phyloP scores from a whole-genome alignment of 2,888 invertebrate species.

The Pinctada fucata region DNA sequence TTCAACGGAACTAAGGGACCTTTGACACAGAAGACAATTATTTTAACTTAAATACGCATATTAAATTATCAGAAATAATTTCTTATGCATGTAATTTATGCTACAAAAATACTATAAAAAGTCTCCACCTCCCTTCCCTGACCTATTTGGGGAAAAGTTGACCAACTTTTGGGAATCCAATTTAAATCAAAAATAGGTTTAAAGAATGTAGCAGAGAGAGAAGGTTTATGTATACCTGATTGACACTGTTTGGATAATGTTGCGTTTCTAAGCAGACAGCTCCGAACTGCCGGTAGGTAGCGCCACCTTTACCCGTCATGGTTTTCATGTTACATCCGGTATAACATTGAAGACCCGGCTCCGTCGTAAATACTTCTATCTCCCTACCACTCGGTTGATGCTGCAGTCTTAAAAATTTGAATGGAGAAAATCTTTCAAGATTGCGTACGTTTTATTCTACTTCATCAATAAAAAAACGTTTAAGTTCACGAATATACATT shows the following conservation, averaged over 20 bases:
- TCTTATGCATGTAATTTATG: too few species aligned
- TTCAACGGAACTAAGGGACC: too few species aligned
- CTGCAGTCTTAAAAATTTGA: slow-evolving; percentile 58
- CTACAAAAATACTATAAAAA: too few species aligned
- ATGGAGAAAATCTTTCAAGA: not conserved
- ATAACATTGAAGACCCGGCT: slow-evolving; percentile 94
- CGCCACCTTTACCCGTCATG: slow-evolving; percentile 84
- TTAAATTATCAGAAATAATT: too few species aligned
- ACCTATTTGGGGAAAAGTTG: too few species aligned
- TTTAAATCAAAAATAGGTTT: too few species aligned
- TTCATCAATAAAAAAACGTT: too few species aligned
- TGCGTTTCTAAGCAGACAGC: slow-evolving; percentile 94
- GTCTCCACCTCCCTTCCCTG: too few species aligned
- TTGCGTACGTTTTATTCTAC: not conserved
- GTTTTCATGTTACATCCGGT: slow-evolving; percentile 84
- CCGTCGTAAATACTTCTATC: slow-evolving; percentile 89
- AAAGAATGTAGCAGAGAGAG: not conserved
- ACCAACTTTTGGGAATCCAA: too few species aligned
- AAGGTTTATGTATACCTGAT: slow-evolving; percentile 76
- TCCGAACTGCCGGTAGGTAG: slow-evolving; percentile 85
- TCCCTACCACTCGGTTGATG: slow-evolving; percentile 81
- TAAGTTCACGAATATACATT: too few species aligned
- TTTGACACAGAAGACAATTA: too few species aligned
- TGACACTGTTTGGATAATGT: slow-evolving; percentile 93
- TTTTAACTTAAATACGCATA: too few species aligned